These are phyloP conservation scores for Melieria picta DNA, from an alignment of 2,888 invertebrate genomes.

Conservation along the genomic window DNA sequence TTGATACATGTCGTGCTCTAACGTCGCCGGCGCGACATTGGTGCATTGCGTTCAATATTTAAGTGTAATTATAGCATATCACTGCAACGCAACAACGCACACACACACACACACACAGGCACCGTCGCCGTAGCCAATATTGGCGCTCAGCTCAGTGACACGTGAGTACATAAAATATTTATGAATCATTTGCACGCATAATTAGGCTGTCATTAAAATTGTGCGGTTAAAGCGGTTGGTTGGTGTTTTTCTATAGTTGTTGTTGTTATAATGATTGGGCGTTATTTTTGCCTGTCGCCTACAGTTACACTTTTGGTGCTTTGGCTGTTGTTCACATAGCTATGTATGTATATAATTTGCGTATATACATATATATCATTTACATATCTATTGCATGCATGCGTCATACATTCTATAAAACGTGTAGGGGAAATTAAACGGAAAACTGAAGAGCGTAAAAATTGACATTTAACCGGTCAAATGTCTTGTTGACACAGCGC, in stretches of 20 bases:
- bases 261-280: not conserved
- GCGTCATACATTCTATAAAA: too few relatives aligned
- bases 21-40: too few relatives aligned
- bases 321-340: not conserved
- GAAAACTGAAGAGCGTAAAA: not conserved
- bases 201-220: conserved; percentile 63
- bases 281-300: not conserved
- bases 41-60: too few relatives aligned
- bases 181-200: conserved; percentile 64
- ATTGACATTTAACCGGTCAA: conserved; percentile 12
- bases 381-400: too few relatives aligned
- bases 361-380: not conserved
- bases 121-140: too few relatives aligned
- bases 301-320: not conserved
- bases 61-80: too few relatives aligned
- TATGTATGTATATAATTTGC: not conserved
- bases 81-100: too few relatives aligned
- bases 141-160: not conserved
- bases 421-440: too few relatives aligned
- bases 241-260: not conserved
- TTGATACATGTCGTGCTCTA: too few relatives aligned
- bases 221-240: conserved; percentile 48
- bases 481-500: conserved; percentile 8
- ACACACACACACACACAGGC: too few relatives aligned
- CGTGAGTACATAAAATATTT: conserved; percentile 56